Percentiles rank a stretch among this genome's conserved stretches.
Evolutionary conservation across 2,113 vertebrate species (phyloP).

Genomic region (Polypterus bichir): DNA sequence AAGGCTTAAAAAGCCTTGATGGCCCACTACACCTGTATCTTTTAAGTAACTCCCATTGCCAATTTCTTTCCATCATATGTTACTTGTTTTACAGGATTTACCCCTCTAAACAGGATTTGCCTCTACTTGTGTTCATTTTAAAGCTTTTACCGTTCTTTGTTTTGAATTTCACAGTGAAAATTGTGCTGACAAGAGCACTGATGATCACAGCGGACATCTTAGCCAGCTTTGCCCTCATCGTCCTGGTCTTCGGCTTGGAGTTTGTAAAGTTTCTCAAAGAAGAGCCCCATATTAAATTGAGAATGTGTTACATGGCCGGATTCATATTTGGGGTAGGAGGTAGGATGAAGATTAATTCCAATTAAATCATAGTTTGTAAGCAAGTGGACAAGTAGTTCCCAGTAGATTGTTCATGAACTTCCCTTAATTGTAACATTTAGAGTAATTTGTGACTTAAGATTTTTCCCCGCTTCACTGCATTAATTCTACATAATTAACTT

Average conservation of each 20-base stretch:
- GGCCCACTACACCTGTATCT: too few species aligned
- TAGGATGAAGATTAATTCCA: conserved; percentile 11
- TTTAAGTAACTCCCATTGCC: too few species aligned
- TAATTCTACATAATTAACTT: too few species aligned
- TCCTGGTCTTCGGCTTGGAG: conserved; percentile 34
- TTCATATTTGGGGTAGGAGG: conserved; percentile 29
- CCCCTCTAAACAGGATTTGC: too few species aligned
- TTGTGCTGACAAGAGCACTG: conserved; percentile 39
- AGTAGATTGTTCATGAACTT: not conserved
- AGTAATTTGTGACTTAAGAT: too few species aligned
- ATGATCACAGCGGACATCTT: conserved; percentile 44
- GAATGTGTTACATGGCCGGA: conserved; percentile 36
- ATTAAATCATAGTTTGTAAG: not conserved
- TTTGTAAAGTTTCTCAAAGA: conserved; percentile 41
- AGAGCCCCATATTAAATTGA: conserved; percentile 32
- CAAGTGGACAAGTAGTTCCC: not conserved
- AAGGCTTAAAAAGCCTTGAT: too few species aligned
- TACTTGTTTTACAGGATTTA: too few species aligned
- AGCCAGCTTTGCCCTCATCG: conserved; percentile 34
- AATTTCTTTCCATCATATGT: too few species aligned
- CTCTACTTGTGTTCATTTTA: too few species aligned
- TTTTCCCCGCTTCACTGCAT: too few species aligned
- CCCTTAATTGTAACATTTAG: too few species aligned
- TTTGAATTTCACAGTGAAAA: conserved; percentile 35
- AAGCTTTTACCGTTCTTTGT: not conserved